phyloP scores from a whole-genome alignment of 2,888 invertebrate species.

The Miltochrista miniata region DNA sequence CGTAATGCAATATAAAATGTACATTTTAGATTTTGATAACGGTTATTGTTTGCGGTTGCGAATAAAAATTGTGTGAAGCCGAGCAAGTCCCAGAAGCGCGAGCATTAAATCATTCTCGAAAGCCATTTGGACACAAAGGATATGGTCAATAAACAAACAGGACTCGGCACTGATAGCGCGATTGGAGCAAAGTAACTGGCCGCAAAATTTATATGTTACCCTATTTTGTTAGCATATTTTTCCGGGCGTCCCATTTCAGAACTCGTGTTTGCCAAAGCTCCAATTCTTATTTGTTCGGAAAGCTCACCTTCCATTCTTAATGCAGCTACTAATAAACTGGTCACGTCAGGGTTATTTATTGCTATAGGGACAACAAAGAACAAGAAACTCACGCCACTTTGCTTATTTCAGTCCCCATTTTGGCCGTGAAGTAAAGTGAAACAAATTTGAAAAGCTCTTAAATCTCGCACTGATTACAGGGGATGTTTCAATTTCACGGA shows the following conservation, averaged over 20 bases:
- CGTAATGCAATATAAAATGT: constrained; percentile 35
- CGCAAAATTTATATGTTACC: constrained; percentile 53
- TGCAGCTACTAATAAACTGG: constrained; percentile 76
- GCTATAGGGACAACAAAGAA: constrained; percentile 70
- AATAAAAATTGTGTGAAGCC: constrained; percentile 58
- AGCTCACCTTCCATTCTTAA: constrained; percentile 60
- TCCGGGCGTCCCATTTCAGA: constrained; percentile 50
- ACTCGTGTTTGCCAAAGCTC: constrained; percentile 54
- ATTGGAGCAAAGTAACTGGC: constrained; percentile 55
- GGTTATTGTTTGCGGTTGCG: constrained; percentile 52
- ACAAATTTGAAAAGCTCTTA: constrained; percentile 10
- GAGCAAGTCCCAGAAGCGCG: constrained; percentile 48
- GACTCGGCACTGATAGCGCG: constrained; percentile 57
- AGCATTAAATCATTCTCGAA: constrained; percentile 67
- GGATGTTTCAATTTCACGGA: neutral
- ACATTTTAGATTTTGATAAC: constrained; percentile 49
- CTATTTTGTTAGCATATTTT: constrained; percentile 51
- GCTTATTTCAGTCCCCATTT: constrained; percentile 59
- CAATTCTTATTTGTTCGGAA: constrained; percentile 56
- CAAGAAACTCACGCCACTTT: constrained; percentile 58
- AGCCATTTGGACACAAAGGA: constrained; percentile 71
- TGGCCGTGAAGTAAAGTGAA: constrained; percentile 32
- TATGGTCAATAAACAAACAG: constrained; percentile 76
- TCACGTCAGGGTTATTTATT: constrained; percentile 80
- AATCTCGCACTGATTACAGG: constrained; percentile 5